A percentile compares a stretch with the other conserved stretches of the same genome.
phyloP scores from a whole-genome alignment of 1,140 invertebrate genomes.

The Tetraneura akinire region DNA sequence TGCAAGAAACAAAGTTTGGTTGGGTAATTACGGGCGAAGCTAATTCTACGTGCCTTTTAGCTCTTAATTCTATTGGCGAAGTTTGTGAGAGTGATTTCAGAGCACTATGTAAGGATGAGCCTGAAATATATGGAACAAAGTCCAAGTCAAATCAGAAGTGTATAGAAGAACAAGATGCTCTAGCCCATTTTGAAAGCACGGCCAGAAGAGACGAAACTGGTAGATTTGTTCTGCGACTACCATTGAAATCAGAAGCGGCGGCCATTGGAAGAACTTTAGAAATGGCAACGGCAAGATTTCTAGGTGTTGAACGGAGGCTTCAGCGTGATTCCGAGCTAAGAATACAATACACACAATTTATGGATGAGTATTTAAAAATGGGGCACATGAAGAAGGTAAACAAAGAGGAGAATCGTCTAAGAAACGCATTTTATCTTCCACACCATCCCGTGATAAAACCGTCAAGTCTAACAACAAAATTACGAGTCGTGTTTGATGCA shows the following conservation, averaged over 20 bases:
- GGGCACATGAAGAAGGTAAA: not conserved
- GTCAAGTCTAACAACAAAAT: conserved; percentile 37
- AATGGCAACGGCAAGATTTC: conserved; percentile 6
- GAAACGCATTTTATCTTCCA: conserved; percentile 34
- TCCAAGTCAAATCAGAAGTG: not conserved
- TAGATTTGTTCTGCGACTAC: not conserved
- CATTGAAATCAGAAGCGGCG: not conserved
- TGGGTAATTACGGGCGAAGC: too few relatives aligned
- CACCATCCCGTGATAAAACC: conserved; percentile 51
- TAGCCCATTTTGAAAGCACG: not conserved
- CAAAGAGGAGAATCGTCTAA: not conserved
- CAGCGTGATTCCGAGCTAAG: not conserved
- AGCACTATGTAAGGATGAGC: not conserved
- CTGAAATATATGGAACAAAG: not conserved
- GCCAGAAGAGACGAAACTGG: not conserved
- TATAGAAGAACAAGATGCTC: conserved; percentile 13
- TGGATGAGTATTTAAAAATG: not conserved
- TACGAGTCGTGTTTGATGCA: conserved; percentile 40
- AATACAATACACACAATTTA: not conserved
- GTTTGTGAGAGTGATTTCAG: not conserved
- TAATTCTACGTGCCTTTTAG: not conserved
- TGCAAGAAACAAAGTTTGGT: too few relatives aligned
- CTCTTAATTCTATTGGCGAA: not conserved
- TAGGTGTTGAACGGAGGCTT: not conserved
- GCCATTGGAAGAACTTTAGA: not conserved